phyloP scores from a whole-genome alignment of 1,140 invertebrate species.

The Polyergus mexicanus region DNA sequence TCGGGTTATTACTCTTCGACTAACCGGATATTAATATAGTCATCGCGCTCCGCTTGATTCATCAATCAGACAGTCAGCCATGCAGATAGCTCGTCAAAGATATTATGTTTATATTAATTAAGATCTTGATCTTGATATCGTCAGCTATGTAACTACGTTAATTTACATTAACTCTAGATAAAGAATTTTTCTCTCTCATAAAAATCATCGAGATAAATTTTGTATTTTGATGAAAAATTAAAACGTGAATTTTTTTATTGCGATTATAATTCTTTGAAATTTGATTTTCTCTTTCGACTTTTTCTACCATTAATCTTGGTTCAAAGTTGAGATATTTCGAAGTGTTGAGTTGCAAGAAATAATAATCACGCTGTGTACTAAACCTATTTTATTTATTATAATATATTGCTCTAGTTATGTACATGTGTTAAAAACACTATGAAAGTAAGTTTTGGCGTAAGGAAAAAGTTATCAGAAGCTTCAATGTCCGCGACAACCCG shows the following conservation, averaged over 20 bases:
- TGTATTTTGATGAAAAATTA: neutral
- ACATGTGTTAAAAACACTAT: neutral
- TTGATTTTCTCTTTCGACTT: neutral
- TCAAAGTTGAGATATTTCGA: neutral
- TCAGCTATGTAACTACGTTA: neutral
- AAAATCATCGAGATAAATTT: neutral
- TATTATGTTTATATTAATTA: constrained; percentile 16
- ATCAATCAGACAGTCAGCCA: constrained; percentile 8
- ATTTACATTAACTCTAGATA: neutral
- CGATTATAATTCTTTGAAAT: neutral
- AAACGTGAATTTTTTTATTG: neutral
- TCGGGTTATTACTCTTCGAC: constrained; percentile 22
- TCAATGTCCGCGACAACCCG: neutral
- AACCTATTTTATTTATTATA: neutral
- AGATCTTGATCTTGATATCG: constrained; percentile 12
- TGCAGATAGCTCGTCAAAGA: neutral
- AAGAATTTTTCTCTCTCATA: neutral
- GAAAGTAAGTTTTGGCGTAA: neutral
- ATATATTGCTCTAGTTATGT: neutral
- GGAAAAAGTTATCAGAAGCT: neutral
- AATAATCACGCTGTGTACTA: neutral
- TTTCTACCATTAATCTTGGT: neutral
- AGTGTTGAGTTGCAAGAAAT: neutral
- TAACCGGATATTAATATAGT: constrained; percentile 69
- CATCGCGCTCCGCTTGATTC: constrained; percentile 54